Evolutionary conservation across 2,113 vertebrate species (phyloP).

Genomic region (Hypocryptadius cinnamomeus): DNA sequence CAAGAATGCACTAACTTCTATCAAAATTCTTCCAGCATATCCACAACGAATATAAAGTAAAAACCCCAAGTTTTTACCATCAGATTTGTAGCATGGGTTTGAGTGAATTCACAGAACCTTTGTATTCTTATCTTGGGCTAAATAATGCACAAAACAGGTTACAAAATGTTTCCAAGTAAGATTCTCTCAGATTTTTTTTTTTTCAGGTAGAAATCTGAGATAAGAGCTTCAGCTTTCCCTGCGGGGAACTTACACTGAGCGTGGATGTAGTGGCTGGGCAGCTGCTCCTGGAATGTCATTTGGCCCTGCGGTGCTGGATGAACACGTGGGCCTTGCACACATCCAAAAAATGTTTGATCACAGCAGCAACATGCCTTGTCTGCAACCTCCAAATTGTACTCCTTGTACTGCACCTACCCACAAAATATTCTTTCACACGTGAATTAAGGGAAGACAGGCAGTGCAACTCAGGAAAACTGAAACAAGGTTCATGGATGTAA

Average conservation of each 20-base stretch:
- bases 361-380: neutral
- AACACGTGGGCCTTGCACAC: neutral
- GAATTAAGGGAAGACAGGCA: neutral
- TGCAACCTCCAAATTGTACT: rapidly evolving
- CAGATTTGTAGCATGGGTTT: neutral
- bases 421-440: neutral
- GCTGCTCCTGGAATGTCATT: neutral
- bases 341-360: neutral
- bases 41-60: neutral
- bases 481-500: neutral
- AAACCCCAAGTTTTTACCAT: neutral
- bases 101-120: neutral
- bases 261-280: neutral
- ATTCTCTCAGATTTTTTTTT: neutral
- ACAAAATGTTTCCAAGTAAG: neutral
- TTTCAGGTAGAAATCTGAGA: neutral
- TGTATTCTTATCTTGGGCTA: neutral
- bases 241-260: neutral
- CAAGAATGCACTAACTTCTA: neutral
- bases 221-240: neutral
- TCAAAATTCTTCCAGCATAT: neutral
- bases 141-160: neutral
- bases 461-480: neutral
- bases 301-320: neutral
- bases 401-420: neutral